Base-by-base conservation (phyloP, 1,140 invertebrate genomes). In the Ceratina australensis region DNA sequence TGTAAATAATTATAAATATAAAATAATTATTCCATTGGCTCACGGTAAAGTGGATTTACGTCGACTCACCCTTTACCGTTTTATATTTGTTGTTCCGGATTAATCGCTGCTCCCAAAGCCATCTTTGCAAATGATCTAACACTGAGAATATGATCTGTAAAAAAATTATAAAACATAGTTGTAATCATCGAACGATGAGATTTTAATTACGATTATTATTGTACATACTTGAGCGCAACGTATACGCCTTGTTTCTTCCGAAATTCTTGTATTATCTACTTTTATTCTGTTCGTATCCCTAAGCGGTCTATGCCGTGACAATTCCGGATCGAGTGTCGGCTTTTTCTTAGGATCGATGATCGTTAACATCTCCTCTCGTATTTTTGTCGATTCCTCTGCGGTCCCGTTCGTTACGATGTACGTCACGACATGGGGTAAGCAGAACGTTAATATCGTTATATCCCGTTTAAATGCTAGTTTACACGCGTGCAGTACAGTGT, bases 81-180 rank as follows among this genome's bases (percentile, higher is more conserved):
- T 78, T 66, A 47, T 90, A 92, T 24, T 89, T 89, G 28, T 79
- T n/a, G 75, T 92, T 88, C 64, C 81, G 86, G 20, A 84, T 76
- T 26, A 92, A 89, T 81, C 92, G 89, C 93, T 94, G 95, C 87
- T 96, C 95, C 73, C 94, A 89, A 0, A 95, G 85, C 95, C 95
- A 96, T 69, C 95, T 93, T 87, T 96, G 94, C 16, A 97, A 88
- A 84, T 96, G 95, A 88, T 97, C 96, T 69, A 96, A 87, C 24
- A 95, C 88, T 7, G 94, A 93, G 78, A 96, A 96, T 54, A 96
- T 93, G 1, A 95, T 93, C 92, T 91, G 57, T 60, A 49, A 16
- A 67, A 80, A 79, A 79, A 57, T 78, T 50, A 59, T 28, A 65
- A 3, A 22, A 74, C 16, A 79, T n/a, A 49, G 77, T 69, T 10